Conservation (phyloP, 1,140 invertebrate genomes). For the Batillaria attramentaria region DNA sequence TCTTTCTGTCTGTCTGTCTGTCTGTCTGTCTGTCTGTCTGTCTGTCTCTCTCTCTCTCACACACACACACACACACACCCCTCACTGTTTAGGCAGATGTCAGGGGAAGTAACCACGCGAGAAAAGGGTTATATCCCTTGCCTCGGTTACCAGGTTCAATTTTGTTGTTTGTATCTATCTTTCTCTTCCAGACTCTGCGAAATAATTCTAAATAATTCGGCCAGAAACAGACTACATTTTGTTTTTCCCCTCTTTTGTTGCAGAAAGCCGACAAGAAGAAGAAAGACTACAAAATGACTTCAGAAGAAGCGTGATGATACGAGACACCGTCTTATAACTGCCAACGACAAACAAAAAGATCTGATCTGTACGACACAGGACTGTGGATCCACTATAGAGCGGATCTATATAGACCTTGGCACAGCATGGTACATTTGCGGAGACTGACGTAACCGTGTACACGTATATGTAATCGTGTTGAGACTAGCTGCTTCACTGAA, state of each 20-base stretch:
- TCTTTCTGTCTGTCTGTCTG: background rate
- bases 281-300: background rate
- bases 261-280: slow-evolving; percentile 3
- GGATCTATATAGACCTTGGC: no score
- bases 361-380: no score
- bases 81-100: no score
- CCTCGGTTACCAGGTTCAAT: background rate
- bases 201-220: background rate
- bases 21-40: background rate
- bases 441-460: no score
- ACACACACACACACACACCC: background rate
- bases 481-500: no score
- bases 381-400: no score
- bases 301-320: background rate
- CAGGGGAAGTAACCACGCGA: no score
- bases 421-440: no score
- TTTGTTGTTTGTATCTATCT: background rate
- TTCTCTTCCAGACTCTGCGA: background rate
- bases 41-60: background rate
- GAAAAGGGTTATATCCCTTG: no score
- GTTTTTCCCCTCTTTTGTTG: background rate
- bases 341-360: no score
- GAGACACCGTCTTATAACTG: background rate
- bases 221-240: background rate
- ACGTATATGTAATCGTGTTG: no score